Conservation (phyloP, 2,797 vertebrate genomes). For the Alfaro cultratus region DNA sequence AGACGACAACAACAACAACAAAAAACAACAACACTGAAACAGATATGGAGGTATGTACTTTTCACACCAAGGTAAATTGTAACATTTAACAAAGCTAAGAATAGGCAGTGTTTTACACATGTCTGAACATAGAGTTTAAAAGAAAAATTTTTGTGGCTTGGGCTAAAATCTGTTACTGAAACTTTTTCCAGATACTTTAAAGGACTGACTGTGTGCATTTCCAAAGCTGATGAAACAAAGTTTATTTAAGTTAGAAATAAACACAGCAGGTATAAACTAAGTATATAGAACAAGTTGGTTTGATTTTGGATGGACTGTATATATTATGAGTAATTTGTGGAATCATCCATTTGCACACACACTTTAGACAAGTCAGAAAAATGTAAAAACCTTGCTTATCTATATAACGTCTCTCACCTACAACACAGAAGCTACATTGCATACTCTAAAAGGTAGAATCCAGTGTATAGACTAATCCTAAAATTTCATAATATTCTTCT, state of each 20-base stretch:
- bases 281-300: slow-evolving; percentile 49
- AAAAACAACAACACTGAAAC: neutral
- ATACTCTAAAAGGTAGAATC: slow-evolving; percentile 71
- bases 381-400: slow-evolving; percentile 39
- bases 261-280: neutral
- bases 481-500: slow-evolving; percentile 66
- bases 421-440: slow-evolving; percentile 64
- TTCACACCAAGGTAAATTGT: neutral
- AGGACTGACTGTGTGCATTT: neutral
- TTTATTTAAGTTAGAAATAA: neutral
- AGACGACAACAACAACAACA: neutral
- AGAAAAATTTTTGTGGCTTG: neutral
- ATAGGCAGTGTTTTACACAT: neutral
- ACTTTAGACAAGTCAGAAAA: slow-evolving; percentile 49
- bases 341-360: slow-evolving; percentile 4
- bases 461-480: slow-evolving; percentile 57
- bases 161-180: neutral
- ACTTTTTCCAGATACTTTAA: neutral
- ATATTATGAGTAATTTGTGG: slow-evolving; percentile 35
- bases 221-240: neutral
- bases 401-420: slow-evolving; percentile 49
- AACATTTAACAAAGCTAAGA: neutral
- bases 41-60: neutral
- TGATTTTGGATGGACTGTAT: slow-evolving; percentile 54
- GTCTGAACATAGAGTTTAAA: neutral